phyloP scores from a whole-genome alignment of 2,797 vertebrate species.

The Malacoctenus gilli region DNA sequence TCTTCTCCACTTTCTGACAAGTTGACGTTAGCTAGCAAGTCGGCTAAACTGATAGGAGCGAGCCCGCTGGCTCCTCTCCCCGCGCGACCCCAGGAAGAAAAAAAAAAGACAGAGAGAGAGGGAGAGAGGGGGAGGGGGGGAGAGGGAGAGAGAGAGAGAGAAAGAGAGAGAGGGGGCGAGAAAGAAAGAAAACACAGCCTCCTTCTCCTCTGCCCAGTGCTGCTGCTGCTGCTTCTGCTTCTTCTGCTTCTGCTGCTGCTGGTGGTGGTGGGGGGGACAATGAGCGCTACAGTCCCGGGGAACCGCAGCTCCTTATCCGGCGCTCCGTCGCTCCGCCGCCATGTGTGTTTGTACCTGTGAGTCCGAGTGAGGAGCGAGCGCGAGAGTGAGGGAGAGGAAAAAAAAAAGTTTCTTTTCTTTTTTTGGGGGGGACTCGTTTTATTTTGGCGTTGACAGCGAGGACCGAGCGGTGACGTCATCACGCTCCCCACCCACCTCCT shows the following conservation, averaged over 20 bases:
- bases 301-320: too few species aligned
- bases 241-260: too few species aligned
- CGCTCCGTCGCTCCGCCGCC: neutral
- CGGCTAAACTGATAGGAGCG: slow-evolving; percentile 54
- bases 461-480: slow-evolving; percentile 64
- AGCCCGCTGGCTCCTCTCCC: slow-evolving; percentile 43
- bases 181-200: too few species aligned
- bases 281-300: too few species aligned
- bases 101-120: neutral
- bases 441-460: slow-evolving; percentile 75
- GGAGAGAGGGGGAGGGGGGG: neutral
- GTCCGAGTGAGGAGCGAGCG: too few species aligned
- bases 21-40: slow-evolving; percentile 71
- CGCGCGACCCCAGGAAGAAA: slow-evolving; percentile 34
- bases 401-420: neutral
- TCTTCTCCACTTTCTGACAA: slow-evolving; percentile 73
- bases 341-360: too few species aligned
- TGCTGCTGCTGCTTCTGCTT: too few species aligned
- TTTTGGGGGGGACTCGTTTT: slow-evolving; percentile 38
- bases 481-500: slow-evolving; percentile 53
- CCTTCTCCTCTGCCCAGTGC: too few species aligned
- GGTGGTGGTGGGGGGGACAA: too few species aligned
- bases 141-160: neutral
- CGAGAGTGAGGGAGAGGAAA: too few species aligned
- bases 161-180: neutral